phyloP scores from a whole-genome alignment of 2,888 invertebrate genomes.

The Brenthis daphne region DNA sequence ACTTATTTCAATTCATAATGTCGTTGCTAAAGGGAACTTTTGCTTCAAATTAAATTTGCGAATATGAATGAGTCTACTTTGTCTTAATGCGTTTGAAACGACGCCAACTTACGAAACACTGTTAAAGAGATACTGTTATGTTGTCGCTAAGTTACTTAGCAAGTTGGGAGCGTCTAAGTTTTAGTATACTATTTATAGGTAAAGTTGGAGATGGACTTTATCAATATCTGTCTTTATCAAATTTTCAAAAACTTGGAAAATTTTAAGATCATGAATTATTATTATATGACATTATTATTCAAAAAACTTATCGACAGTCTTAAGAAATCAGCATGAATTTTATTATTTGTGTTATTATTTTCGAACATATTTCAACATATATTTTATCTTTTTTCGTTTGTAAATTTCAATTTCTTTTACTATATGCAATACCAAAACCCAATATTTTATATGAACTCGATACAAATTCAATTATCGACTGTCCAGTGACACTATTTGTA shows the following conservation, averaged over 20 bases:
- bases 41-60: conserved; percentile 28
- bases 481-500: conserved; percentile 7
- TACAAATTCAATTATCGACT: conserved; percentile 7
- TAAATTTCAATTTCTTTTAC: too few species aligned
- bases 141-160: conserved; percentile 5
- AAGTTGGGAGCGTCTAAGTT: background rate
- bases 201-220: background rate
- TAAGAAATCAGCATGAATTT: too few species aligned
- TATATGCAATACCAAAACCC: background rate
- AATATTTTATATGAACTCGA: background rate
- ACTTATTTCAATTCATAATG: conserved; percentile 10
- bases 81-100: conserved; percentile 34
- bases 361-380: too few species aligned
- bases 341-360: too few species aligned
- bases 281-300: too few species aligned
- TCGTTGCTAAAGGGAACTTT: conserved; percentile 21
- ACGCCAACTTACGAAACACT: conserved; percentile 33
- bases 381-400: too few species aligned
- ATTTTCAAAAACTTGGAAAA: background rate
- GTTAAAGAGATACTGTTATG: conserved; percentile 32
- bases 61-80: conserved; percentile 30
- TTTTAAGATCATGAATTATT: too few species aligned
- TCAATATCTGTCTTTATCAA: background rate
- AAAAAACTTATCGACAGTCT: too few species aligned
- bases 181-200: background rate